Conservation (phyloP, 2,113 vertebrate species). For the Lagopus muta region DNA sequence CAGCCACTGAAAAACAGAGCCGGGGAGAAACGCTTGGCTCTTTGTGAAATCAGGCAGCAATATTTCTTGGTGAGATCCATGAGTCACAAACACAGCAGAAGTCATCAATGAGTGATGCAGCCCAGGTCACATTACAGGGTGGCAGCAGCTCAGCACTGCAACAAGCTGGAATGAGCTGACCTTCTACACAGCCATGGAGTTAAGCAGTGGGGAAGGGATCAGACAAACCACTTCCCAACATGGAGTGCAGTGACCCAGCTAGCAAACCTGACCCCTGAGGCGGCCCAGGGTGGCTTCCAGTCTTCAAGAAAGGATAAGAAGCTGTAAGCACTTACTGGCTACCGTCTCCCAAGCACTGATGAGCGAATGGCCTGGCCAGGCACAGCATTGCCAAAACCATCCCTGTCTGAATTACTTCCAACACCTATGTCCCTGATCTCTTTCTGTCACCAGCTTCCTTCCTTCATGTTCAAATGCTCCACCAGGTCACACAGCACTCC, state of each 20-base stretch:
- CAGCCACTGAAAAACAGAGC: too few relatives aligned
- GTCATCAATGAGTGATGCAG: background rate
- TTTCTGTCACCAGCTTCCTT: background rate
- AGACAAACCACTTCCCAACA: background rate
- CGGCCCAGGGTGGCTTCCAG: background rate
- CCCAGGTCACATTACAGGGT: background rate
- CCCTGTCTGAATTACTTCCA: background rate
- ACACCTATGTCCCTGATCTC: background rate
- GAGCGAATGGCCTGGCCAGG: background rate
- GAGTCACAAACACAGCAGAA: background rate
- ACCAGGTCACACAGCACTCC: background rate
- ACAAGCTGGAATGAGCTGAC: background rate
- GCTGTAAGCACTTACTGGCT: background rate
- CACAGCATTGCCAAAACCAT: background rate
- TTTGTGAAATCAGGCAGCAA: background rate
- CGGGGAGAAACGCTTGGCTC: background rate
- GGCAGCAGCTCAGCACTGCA: background rate
- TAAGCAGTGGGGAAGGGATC: rapidly evolving
- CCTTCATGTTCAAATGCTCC: background rate
- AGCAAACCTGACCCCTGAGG: background rate
- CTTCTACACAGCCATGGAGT: background rate
- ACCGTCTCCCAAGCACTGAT: background rate
- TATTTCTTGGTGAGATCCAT: rapidly evolving
- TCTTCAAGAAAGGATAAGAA: background rate
- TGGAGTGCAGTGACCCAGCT: background rate